Percentiles rank a stretch among this genome's conserved stretches.
phyloP scores from a whole-genome alignment of 2,797 vertebrate species.

The Hipposideros larvatus region DNA sequence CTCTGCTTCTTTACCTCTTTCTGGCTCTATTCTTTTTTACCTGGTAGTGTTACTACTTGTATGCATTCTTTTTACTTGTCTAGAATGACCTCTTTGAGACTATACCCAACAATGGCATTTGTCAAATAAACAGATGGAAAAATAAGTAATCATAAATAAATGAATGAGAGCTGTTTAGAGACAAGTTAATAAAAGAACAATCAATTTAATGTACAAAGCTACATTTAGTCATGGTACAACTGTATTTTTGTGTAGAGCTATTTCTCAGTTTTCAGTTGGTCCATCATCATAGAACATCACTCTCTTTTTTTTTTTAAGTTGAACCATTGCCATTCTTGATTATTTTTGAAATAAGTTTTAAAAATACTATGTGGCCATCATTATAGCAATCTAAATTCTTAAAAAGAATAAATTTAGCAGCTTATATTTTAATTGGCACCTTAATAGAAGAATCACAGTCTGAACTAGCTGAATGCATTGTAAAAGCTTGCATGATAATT shows the following conservation, averaged over 20 bases:
- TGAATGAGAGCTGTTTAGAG: background rate
- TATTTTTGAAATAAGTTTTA: conserved; percentile 24
- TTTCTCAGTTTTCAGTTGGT: background rate
- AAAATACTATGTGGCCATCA: background rate
- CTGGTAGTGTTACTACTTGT: background rate
- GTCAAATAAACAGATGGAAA: background rate
- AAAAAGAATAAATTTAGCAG: conserved; percentile 36
- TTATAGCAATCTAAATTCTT: conserved; percentile 48
- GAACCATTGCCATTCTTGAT: background rate
- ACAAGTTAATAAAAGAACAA: conserved; percentile 19
- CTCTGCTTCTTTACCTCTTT: background rate
- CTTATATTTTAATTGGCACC: conserved; percentile 68
- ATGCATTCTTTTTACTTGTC: background rate
- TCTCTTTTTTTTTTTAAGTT: background rate
- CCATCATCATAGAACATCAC: background rate
- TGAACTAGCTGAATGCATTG: conserved; percentile 52
- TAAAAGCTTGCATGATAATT: conserved; percentile 65
- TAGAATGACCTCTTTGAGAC: background rate
- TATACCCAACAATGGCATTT: background rate
- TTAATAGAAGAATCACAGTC: conserved; percentile 66
- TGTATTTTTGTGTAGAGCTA: background rate
- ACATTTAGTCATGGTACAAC: background rate
- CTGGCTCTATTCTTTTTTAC: background rate
- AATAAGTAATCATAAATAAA: background rate
- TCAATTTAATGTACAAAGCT: background rate